Conservation (phyloP, 2,888 invertebrate genomes). For the Agrochola circellaris region DNA sequence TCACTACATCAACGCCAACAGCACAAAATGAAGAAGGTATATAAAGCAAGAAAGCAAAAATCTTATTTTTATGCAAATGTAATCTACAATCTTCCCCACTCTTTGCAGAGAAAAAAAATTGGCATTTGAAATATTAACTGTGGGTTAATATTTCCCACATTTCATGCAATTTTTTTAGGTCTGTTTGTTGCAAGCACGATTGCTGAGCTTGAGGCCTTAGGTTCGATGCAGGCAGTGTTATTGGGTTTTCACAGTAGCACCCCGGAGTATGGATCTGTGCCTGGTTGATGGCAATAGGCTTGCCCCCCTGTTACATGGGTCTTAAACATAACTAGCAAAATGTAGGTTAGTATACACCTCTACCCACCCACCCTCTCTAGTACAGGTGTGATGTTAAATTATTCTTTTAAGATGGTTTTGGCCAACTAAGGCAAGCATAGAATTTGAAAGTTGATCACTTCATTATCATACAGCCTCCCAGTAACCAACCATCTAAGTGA, state of each 20-base stretch:
- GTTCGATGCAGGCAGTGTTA: background rate
- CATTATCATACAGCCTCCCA: background rate
- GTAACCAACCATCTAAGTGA: background rate
- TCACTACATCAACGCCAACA: constrained; percentile 98
- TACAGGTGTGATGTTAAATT: background rate
- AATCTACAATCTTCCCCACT: background rate
- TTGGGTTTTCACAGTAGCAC: background rate
- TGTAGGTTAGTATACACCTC: background rate
- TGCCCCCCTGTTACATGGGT: background rate
- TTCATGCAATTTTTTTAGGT: background rate
- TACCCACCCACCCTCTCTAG: background rate
- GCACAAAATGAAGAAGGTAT: constrained; percentile 89
- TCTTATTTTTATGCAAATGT: background rate
- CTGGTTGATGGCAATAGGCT: background rate
- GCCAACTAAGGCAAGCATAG: background rate
- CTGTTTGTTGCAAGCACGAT: background rate
- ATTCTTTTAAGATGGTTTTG: background rate
- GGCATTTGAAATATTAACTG: no score
- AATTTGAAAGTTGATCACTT: background rate
- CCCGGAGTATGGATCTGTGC: background rate
- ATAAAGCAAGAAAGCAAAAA: background rate
- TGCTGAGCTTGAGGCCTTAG: no score
- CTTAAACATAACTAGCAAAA: background rate
- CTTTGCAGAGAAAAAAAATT: no score
- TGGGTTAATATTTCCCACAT: background rate